phyloP scores from a whole-genome alignment of 2,113 vertebrate species.

The Petrocephalus zakoni region DNA sequence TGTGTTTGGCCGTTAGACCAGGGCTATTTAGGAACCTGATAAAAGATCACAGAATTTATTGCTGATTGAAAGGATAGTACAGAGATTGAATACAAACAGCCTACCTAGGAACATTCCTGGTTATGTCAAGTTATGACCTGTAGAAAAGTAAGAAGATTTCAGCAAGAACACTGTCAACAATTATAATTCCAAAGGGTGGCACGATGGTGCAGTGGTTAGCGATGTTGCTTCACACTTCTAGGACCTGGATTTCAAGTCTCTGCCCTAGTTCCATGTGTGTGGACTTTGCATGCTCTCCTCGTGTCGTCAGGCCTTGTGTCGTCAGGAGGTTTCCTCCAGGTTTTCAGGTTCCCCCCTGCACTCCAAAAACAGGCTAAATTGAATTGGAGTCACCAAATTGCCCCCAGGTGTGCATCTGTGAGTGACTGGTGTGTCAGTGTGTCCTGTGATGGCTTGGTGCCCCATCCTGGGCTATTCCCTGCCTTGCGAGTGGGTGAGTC shows the following conservation, averaged over 20 bases:
- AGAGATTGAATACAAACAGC: not conserved
- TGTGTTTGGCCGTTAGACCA: not conserved
- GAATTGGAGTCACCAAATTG: not conserved
- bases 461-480: too few species aligned
- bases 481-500: too few species aligned
- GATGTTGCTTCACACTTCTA: not conserved
- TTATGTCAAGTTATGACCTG: not conserved
- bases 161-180: not conserved
- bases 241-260: not conserved
- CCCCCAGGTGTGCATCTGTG: not conserved
- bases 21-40: not conserved
- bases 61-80: not conserved
- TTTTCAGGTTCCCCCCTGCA: not conserved
- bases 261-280: not conserved
- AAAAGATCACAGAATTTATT: not conserved
- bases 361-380: not conserved
- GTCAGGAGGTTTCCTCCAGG: not conserved
- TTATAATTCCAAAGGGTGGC: not conserved
- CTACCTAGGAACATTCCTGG: not conserved
- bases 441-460: too few species aligned
- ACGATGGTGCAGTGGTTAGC: not conserved
- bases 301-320: not conserved
- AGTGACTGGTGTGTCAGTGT: not conserved
- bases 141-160: not conserved
- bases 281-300: not conserved